These are phyloP conservation scores for Drosophila oshimai DNA, from an alignment of 1,140 invertebrate genomes.

Conservation along the genomic window DNA sequence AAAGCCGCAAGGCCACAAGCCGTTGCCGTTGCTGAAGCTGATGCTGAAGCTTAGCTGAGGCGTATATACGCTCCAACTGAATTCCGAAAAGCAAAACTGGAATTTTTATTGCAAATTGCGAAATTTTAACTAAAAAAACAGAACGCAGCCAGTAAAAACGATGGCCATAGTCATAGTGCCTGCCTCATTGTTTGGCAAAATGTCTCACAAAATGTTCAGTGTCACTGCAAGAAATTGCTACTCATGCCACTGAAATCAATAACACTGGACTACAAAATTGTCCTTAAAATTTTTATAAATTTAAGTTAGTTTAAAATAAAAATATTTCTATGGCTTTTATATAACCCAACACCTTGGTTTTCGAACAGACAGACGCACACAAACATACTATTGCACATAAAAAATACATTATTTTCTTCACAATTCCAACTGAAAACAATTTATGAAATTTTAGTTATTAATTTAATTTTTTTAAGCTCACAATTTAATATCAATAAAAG, in stretches of 20 bases:
- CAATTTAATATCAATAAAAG: too few relatives aligned
- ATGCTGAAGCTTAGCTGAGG: conserved; percentile 9
- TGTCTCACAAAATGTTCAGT: conserved; percentile 56
- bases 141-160: conserved; percentile 26
- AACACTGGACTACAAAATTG: neutral
- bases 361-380: too few relatives aligned
- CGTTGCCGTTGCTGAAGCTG: conserved; percentile 7
- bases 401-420: too few relatives aligned
- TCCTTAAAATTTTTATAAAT: neutral
- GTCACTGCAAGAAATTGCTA: conserved; percentile 52
- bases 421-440: too few relatives aligned
- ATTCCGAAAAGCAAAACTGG: conserved; percentile 78
- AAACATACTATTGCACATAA: too few relatives aligned
- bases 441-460: too few relatives aligned
- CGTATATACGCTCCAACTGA: conserved; percentile 48
- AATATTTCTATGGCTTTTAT: too few relatives aligned
- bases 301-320: too few relatives aligned
- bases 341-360: too few relatives aligned
- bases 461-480: too few relatives aligned
- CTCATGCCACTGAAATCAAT: conserved; percentile 35
- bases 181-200: conserved; percentile 34
- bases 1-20: conserved; percentile 51
- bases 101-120: conserved; percentile 81
- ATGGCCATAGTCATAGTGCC: conserved; percentile 14
- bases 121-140: conserved; percentile 74